Conservation (phyloP, 1,140 invertebrate genomes). For the Cydia pomonella region DNA sequence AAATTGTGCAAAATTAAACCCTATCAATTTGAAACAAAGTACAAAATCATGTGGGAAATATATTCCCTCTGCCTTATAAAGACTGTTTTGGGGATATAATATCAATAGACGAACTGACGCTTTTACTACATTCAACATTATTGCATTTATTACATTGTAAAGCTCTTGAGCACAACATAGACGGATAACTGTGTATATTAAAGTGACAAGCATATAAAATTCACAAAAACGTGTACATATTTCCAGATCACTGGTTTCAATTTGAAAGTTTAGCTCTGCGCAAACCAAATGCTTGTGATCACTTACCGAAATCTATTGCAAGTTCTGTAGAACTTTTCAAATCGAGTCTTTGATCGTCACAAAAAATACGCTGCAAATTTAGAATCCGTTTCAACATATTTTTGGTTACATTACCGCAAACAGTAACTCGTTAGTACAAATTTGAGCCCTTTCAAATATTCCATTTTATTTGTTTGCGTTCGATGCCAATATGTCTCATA, state of each 20-base stretch:
- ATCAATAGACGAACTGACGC: neutral
- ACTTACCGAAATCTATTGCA: neutral
- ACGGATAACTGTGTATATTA: neutral
- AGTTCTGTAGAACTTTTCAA: neutral
- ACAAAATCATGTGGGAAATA: too few species aligned
- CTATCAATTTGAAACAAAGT: too few species aligned
- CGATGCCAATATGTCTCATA: neutral
- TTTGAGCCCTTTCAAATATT: neutral
- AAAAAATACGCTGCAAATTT: neutral
- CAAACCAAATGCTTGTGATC: constrained; percentile 1
- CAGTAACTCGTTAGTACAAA: neutral
- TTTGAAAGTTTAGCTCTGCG: neutral
- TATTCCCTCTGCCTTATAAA: too few species aligned
- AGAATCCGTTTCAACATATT: constrained; percentile 7
- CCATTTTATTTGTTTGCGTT: neutral
- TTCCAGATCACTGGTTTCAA: neutral
- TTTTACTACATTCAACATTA: neutral
- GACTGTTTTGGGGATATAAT: neutral
- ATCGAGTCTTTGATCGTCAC: neutral
- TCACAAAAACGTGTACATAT: constrained; percentile 8
- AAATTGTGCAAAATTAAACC: too few species aligned
- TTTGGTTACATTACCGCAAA: neutral
- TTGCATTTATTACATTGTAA: constrained; percentile 11
- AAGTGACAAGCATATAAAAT: constrained; percentile 10
- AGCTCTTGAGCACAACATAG: neutral